A percentile compares a stretch with the other conserved stretches of the same genome.
Conservation (phyloP, 2,113 vertebrate species). For the Rhinopithecus roxellana region DNA sequence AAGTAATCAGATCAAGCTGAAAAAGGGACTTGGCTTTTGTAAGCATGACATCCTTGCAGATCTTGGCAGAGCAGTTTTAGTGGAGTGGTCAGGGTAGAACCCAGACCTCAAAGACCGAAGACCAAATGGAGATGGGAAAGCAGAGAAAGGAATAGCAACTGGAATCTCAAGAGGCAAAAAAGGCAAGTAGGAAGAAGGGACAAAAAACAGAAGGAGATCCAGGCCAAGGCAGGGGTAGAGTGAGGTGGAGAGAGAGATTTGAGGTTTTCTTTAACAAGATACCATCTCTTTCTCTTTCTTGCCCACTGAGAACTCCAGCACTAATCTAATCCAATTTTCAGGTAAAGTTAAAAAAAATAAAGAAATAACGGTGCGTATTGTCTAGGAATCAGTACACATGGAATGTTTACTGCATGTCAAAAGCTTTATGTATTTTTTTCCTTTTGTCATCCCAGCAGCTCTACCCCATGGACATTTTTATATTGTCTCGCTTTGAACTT, state of each 20-base stretch:
- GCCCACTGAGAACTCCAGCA: neutral
- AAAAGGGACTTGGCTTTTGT: neutral
- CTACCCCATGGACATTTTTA: neutral
- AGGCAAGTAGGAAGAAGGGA: neutral
- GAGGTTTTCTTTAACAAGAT: neutral
- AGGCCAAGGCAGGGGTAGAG: neutral
- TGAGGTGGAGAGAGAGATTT: neutral
- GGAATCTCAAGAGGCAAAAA: neutral
- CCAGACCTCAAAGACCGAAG: neutral
- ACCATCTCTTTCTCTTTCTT: neutral
- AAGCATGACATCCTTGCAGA: neutral
- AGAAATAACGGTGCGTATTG: neutral
- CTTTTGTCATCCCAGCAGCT: neutral
- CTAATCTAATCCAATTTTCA: neutral
- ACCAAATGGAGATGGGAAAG: neutral
- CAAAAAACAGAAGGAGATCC: neutral
- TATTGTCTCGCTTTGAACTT: neutral
- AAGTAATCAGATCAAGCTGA: neutral
- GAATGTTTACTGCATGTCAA: neutral
- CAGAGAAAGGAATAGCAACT: neutral
- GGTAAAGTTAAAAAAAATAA: conserved; percentile 13
- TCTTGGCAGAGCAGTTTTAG: neutral
- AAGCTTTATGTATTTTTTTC: neutral
- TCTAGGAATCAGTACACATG: neutral
- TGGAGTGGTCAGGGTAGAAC: neutral